Conservation (phyloP, 2,113 vertebrate species). For the Eurystomus gularis region DNA sequence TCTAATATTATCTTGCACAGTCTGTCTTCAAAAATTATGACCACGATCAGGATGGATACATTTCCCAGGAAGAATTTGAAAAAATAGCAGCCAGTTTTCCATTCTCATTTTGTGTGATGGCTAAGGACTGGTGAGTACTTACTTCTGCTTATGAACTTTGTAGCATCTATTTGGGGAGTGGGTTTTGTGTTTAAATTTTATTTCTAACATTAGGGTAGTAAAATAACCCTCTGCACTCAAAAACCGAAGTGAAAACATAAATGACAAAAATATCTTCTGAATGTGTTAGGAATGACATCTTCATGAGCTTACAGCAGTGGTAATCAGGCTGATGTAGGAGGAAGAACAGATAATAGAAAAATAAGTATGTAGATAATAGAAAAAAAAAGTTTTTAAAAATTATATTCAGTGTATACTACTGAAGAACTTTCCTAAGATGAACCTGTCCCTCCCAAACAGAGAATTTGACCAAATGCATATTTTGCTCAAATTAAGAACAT, state of each 20-base stretch:
- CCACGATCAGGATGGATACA: constrained; percentile 93
- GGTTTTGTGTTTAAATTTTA: not conserved
- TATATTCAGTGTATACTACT: not conserved
- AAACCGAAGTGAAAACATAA: not conserved
- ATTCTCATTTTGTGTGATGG: constrained; percentile 96
- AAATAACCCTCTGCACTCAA: not conserved
- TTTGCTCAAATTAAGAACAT: not conserved
- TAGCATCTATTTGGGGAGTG: not conserved
- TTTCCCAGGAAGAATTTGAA: constrained; percentile 95
- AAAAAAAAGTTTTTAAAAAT: not conserved
- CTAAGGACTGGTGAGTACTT: constrained; percentile 89
- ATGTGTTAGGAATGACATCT: not conserved
- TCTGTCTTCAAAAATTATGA: constrained; percentile 98
- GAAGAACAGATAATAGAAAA: not conserved
- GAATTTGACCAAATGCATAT: not conserved
- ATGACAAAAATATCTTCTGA: not conserved
- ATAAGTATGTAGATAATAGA: not conserved
- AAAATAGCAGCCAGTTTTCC: constrained; percentile 96
- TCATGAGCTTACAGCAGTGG: not conserved
- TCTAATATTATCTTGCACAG: constrained; percentile 62
- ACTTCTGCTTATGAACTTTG: not conserved
- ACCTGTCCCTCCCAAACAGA: not conserved
- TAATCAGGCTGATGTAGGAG: not conserved
- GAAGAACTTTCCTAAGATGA: not conserved
- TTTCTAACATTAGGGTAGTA: not conserved